Evolutionary conservation across 2,888 invertebrate genomes (phyloP), one percentile per base, ranked within the genome.

Genomic region (Malacosoma neustria): DNA sequence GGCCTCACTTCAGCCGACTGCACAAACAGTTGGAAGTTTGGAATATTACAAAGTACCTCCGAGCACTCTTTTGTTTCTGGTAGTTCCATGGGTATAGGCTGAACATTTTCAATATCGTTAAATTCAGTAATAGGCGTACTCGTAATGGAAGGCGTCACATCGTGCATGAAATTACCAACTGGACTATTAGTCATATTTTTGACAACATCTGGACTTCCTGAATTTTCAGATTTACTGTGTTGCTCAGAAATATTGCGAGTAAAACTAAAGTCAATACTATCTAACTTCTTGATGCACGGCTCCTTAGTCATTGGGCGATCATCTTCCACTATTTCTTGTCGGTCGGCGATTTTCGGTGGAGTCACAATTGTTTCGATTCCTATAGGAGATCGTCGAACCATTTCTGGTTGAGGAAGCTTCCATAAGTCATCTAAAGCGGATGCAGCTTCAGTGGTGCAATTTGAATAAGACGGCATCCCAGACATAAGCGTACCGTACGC

Each of bases 401-500:
- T 41, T 43, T 85, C 84, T 0, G 80, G 80, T 39, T 72, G 81
- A 1, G 62, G 64, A 3, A 73, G 38, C 36, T 68, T 72, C 82
- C 80, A 84, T 1, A 49, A 43, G 13, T 81, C 76, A 9, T 80
- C 76, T 4, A 61, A 46, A 1, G 54, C 63, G 0, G 80, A 76
- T 1, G 60, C 52, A 1, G 71, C 34, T 50, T 82, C 81, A 0
- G 77, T 72, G 1, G 75, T 72, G 40, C 82, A 84, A 42, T 79
- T 81, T 0, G 84, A 82, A 44, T 64, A 76, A 0, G 84, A 72
- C 5, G 76, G 80, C 39, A 76, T 36, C 3, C 74, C 77, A 1
- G 79, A 77, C 62, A 70, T 62, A 2, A 79, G 52, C 0, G 81
- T 80, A 3, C 71, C 77, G 41, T 82, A 82, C 1, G 82, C 84